phyloP scores from a whole-genome alignment of 2,888 invertebrate genomes.

The Leptinotarsa haldemani region DNA sequence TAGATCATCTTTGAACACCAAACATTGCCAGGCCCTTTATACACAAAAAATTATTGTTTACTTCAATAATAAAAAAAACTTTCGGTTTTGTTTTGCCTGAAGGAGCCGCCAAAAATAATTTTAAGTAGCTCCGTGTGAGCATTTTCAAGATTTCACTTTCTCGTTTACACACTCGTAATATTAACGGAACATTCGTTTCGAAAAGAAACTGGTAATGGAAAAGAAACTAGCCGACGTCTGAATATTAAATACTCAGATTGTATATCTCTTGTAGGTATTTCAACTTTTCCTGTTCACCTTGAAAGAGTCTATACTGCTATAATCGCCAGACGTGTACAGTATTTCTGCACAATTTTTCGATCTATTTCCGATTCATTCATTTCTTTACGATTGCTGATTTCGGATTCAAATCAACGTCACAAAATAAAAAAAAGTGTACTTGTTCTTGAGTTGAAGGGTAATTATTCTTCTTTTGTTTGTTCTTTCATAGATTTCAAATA shows the following conservation, averaged over 20 bases:
- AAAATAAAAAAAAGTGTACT: no score
- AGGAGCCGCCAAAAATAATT: neutral
- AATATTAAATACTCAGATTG: slow-evolving; percentile 31
- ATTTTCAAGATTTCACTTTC: slow-evolving; percentile 12
- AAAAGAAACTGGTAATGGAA: slow-evolving; percentile 4
- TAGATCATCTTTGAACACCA: no score
- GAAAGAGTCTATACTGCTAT: slow-evolving; percentile 49
- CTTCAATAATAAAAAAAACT: neutral
- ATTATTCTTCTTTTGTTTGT: no score
- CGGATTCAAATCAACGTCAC: no score
- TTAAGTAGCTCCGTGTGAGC: neutral
- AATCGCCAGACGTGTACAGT: slow-evolving; percentile 48
- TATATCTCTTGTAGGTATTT: slow-evolving; percentile 53
- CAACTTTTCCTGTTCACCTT: slow-evolving; percentile 58
- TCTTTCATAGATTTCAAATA: no score
- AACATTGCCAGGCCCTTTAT: no score
- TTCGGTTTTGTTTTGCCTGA: neutral
- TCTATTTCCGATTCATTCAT: slow-evolving; percentile 38
- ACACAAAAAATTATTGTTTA: no score
- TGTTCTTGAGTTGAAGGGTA: no score
- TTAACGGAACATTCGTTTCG: slow-evolving; percentile 16
- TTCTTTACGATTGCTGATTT: neutral
- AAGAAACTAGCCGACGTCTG: slow-evolving; percentile 20
- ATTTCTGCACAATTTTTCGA: slow-evolving; percentile 45
- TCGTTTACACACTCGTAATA: neutral